A percentile compares a stretch with the other conserved stretches of the same genome.
phyloP scores from a whole-genome alignment of 2,888 invertebrate genomes.

The Girardia tigrina region DNA sequence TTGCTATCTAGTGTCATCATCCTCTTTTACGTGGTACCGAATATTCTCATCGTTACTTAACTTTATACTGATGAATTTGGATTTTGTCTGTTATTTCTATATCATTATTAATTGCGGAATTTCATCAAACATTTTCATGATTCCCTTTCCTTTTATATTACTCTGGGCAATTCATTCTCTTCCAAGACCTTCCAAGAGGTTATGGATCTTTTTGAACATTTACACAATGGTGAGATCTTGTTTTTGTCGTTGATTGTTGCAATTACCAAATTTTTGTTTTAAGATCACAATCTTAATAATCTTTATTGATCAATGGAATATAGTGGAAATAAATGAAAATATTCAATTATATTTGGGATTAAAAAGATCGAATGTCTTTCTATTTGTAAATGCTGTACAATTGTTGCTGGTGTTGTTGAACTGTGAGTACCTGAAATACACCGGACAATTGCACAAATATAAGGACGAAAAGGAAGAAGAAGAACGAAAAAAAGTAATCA shows the following conservation, averaged over 20 bases:
- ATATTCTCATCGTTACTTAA: neutral
- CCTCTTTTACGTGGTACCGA: neutral
- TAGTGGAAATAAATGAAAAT: neutral
- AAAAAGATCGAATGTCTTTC: neutral
- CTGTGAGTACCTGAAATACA: slow-evolving; percentile 5
- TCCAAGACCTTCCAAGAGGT: neutral
- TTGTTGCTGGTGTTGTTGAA: neutral
- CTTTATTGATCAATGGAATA: neutral
- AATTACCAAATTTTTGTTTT: neutral
- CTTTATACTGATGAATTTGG: neutral
- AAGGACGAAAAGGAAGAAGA: neutral
- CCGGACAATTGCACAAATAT: neutral
- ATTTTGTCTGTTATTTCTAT: neutral
- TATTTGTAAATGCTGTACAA: neutral
- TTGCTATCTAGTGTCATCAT: neutral
- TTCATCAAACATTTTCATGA: slow-evolving; percentile 4
- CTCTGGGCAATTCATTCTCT: neutral
- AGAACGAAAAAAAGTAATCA: neutral
- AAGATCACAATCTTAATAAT: neutral
- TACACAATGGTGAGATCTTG: neutral
- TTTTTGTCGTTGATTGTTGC: neutral
- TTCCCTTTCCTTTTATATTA: neutral
- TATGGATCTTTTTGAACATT: neutral
- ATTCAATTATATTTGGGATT: neutral
- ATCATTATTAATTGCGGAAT: neutral